Conservation (phyloP, 2,113 vertebrate genomes). For the Vanacampus margaritifer region DNA sequence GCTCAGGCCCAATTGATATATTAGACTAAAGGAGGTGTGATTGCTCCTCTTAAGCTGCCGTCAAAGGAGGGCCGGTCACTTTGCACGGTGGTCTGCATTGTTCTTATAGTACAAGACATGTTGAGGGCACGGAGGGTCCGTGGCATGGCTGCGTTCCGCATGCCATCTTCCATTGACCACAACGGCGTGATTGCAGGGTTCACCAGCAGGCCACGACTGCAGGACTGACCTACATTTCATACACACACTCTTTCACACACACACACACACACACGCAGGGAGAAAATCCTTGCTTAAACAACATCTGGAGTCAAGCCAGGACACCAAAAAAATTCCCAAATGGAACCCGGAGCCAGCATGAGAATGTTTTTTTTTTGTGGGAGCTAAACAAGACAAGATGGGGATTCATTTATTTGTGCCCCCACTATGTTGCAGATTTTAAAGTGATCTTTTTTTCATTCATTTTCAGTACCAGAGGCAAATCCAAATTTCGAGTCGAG, state of each 20-base stretch:
- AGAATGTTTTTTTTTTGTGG: not conserved
- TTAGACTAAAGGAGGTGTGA: no score
- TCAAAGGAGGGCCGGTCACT: not conserved
- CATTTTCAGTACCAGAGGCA: no score
- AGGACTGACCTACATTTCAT: slow-evolving; percentile 71
- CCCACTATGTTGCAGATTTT: no score
- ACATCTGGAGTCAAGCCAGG: slow-evolving; percentile 1
- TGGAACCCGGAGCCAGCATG: not conserved
- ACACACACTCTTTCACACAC: slow-evolving; percentile 3
- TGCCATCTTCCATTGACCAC: slow-evolving; percentile 44
- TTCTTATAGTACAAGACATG: not conserved
- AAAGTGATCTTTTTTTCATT: no score
- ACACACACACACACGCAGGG: slow-evolving; percentile 10
- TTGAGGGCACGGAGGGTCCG: not conserved
- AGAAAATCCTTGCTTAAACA: slow-evolving; percentile 10
- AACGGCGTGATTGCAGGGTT: slow-evolving; percentile 47
- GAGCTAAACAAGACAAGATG: not conserved
- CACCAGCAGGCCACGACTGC: slow-evolving; percentile 51
- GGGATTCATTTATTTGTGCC: not conserved
- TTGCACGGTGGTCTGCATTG: not conserved
- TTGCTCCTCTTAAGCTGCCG: not conserved
- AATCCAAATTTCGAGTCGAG: no score
- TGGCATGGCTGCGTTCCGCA: slow-evolving; percentile 2
- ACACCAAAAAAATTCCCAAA: not conserved
- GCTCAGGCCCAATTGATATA: no score